Evolutionary conservation across 2,113 vertebrate species (phyloP).

Genomic region (Leiothrix lutea): DNA sequence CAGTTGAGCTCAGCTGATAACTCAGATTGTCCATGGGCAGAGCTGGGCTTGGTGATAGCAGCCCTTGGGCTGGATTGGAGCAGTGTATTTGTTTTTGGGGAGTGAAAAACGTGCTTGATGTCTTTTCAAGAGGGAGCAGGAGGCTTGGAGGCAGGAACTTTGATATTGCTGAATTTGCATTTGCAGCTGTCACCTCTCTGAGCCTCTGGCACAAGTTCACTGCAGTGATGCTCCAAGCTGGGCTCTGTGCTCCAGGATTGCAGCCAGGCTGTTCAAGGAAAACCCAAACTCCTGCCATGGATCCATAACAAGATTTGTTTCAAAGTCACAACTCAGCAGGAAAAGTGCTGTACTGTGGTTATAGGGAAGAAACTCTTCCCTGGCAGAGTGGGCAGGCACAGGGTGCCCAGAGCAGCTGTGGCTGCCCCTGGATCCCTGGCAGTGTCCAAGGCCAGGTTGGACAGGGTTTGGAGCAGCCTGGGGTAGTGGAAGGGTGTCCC

Average conservation of each 20-base stretch:
- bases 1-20: neutral
- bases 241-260: neutral
- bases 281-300: neutral
- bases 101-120: neutral
- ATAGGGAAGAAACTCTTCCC: accelerated
- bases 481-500: accelerated
- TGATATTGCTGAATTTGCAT: neutral
- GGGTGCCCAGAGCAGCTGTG: neutral
- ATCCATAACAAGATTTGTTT: neutral
- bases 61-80: neutral
- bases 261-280: neutral
- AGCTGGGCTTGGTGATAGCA: neutral
- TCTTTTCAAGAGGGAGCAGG: neutral
- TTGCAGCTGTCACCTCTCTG: neutral
- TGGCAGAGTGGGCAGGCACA: neutral
- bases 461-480: accelerated
- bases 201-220: accelerated
- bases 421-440: neutral
- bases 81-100: neutral
- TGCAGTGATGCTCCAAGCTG: accelerated
- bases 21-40: neutral
- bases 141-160: neutral
- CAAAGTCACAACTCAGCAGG: neutral
- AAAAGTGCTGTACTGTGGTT: neutral
- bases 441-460: neutral